Evolutionary conservation across 2,888 invertebrate species (phyloP), one percentile per base, ranked within the genome.

Genomic region (Melieria picta): DNA sequence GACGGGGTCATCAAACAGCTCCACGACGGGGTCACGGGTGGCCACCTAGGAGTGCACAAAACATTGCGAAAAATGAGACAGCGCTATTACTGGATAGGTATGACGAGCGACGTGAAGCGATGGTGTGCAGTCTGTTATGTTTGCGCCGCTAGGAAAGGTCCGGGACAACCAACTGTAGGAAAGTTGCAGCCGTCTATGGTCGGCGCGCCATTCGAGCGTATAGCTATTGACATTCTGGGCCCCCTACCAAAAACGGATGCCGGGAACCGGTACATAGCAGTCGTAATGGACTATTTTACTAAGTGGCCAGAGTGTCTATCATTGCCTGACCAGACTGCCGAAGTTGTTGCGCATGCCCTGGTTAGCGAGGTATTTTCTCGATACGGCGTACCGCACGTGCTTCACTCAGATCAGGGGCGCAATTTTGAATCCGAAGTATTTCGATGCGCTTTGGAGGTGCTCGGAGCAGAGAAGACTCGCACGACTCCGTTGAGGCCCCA

Each of bases 401-500:
- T 74, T 30, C 69, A 75, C 60, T 75, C 75, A n/a, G 75, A 76
- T 56, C 72, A 75, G 42, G 65, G 74, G 7, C 45, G 72, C 4
- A 69, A 74, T 16, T 72, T 72, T 46, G 74, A 74, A 47, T 65
- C 75, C 1, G 72, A 68, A 7, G 57, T 75, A 48, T 72, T 73
- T 57, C 65, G 69, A 63, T 55, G 63, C 13, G 63, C 68, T 4
- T 55, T 76, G 57, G 30, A 71, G 7, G 7, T 76, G 9, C 57
- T 77, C 55, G 73, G 74, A 7, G 74, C 77, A 46, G 64, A 48
- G 7, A 76, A 78, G 58, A 78, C 75, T 1, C 55, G 76, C 4
- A 80, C 80, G n/a, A 81, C 81, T 1, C 72, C 80, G 6, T 63
- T 80, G 7, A 78, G 79, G 68, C 78, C 81, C 4, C 80, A 81